A percentile compares a stretch with the other conserved stretches of the same genome.
phyloP scores from a whole-genome alignment of 2,797 vertebrate species.

The Mycteria americana region DNA sequence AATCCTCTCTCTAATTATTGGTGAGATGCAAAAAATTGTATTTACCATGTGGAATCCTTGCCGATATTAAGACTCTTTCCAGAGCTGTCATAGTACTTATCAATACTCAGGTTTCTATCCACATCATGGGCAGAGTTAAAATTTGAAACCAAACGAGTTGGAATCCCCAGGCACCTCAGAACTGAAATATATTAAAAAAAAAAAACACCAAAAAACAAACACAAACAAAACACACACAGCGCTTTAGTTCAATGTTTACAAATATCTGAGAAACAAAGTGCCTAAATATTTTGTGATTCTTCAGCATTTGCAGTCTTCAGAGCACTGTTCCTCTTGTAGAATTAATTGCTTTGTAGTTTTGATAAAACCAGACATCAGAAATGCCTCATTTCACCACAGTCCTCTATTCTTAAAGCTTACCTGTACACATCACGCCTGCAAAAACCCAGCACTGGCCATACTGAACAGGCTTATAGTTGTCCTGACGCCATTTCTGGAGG shows the following conservation, averaged over 20 bases:
- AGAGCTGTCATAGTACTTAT: constrained; percentile 74
- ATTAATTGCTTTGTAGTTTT: background rate
- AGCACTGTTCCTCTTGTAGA: background rate
- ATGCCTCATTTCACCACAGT: background rate
- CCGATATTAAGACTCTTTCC: constrained; percentile 62
- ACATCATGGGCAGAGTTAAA: constrained; percentile 86
- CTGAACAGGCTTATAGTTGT: constrained; percentile 80
- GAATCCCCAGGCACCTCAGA: constrained; percentile 87
- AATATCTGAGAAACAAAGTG: background rate
- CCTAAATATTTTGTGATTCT: background rate
- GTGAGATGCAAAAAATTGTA: background rate
- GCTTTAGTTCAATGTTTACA: background rate
- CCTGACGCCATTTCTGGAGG: constrained; percentile 83
- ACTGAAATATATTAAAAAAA: constrained; percentile 71
- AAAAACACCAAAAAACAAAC: background rate
- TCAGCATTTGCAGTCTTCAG: background rate
- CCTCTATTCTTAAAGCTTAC: constrained; percentile 67
- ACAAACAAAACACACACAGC: background rate
- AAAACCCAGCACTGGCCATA: constrained; percentile 98
- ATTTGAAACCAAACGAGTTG: constrained; percentile 86
- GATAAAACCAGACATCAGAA: background rate
- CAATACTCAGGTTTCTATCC: constrained; percentile 80
- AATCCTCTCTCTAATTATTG: background rate
- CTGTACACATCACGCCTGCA: constrained; percentile 89
- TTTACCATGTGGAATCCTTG: constrained; percentile 88